phyloP scores from a whole-genome alignment of 2,888 invertebrate species.

The Orthonevra nobilis region DNA sequence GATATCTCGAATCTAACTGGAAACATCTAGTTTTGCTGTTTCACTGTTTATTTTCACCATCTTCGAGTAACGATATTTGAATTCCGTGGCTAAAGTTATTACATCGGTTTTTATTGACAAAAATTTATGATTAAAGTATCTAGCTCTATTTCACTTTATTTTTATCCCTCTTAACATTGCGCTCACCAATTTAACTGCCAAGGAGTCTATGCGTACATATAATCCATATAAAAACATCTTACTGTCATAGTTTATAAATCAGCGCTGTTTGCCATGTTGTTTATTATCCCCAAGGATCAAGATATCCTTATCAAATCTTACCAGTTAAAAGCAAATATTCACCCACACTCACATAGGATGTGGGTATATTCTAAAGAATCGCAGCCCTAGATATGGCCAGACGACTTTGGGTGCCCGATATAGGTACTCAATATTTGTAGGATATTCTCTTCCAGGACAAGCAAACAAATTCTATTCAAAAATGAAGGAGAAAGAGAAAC shows the following conservation, averaged over 20 bases:
- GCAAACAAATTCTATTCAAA: conserved; percentile 34
- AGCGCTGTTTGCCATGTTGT: neutral
- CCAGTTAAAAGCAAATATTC: conserved; percentile 5
- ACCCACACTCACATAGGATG: neutral
- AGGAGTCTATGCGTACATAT: conserved; percentile 6
- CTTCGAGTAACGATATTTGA: no score
- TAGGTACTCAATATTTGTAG: conserved; percentile 24
- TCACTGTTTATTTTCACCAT: no score
- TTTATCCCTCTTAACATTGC: no score
- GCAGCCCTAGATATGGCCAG: conserved; percentile 4
- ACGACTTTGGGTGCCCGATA: neutral
- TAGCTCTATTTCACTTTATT: no score
- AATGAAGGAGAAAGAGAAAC: neutral
- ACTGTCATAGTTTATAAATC: conserved; percentile 11
- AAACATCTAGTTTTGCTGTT: no score
- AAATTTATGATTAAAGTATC: no score
- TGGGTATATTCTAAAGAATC: conserved; percentile 23
- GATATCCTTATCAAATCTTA: conserved; percentile 19
- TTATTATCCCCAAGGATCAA: conserved; percentile 31
- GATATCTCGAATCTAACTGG: no score
- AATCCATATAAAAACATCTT: conserved; percentile 24
- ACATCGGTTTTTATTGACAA: no score
- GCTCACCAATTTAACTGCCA: no score
- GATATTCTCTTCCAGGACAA: conserved; percentile 11
- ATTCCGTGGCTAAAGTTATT: no score